A percentile compares a stretch with the other conserved stretches of the same genome.
Evolutionary conservation across 2,888 invertebrate genomes (phyloP).

Genomic region (Heliothis peltigera): DNA sequence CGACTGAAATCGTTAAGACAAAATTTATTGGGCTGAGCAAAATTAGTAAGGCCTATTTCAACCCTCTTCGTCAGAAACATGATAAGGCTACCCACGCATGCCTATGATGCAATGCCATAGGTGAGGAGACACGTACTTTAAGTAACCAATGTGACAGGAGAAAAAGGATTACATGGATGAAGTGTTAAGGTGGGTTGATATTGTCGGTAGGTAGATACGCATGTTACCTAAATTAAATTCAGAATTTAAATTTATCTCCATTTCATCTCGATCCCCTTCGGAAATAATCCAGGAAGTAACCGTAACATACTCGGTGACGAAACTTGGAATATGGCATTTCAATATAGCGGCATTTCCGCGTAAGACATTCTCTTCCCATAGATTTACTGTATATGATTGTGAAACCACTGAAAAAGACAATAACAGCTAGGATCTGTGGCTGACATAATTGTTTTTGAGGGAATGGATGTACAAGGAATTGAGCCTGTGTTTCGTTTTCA

Average conservation of each 20-base stretch:
- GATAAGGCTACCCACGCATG: background rate
- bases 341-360: constrained; percentile 97
- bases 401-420: constrained; percentile 93
- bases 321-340: constrained; percentile 98
- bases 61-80: background rate
- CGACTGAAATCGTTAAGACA: constrained; percentile 91
- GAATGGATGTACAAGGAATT: constrained; percentile 25
- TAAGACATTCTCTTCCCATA: constrained; percentile 97
- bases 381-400: constrained; percentile 96
- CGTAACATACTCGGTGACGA: constrained; percentile 96
- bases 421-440: constrained; percentile 8
- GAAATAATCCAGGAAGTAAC: constrained; percentile 96
- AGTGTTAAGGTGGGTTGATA: constrained; percentile 35
- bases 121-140: background rate
- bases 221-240: constrained; percentile 82
- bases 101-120: background rate
- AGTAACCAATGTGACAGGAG: constrained; percentile 27
- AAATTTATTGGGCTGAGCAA: constrained; percentile 17
- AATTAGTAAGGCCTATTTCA: background rate
- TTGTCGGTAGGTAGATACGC: constrained; percentile 14
- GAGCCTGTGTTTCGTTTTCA: constrained; percentile 3
- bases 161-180: constrained; percentile 40
- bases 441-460: constrained; percentile 5
- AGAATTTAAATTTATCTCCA: constrained; percentile 86
- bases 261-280: constrained; percentile 85